Base-by-base conservation (phyloP, 2,888 invertebrate genomes). In the Thyatira batis region DNA sequence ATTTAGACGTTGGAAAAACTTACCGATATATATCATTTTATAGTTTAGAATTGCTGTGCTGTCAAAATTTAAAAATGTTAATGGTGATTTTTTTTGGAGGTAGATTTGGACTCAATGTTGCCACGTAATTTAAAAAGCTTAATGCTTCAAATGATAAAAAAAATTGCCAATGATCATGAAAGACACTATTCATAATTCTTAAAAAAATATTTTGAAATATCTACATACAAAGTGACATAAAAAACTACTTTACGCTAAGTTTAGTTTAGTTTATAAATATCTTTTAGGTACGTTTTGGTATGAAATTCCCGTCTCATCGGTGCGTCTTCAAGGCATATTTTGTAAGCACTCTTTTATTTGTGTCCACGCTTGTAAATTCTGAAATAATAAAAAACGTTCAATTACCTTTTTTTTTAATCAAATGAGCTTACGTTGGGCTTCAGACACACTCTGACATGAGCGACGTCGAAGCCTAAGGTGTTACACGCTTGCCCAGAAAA, bases 311-410 rank as follows among this genome's bases (percentile, higher is more conserved):
- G 13, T 6, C 23, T 53, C 48, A 53, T 43, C 49, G 43, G 50
- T 50, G 53, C 45, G 53, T 43, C 57, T 67, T 93, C 91, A 95
- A 68, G 95, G 94, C 93, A 95, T 95, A 78, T 94, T 94, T 80
- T 95, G 95, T 64, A 96, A 88, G 79, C 96, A 95, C 77, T 95
- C 94, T 71, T 94, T 93, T 69, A 96, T 95, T 87, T 96, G 95
- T 53, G 93, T 94, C 96, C 96, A 96, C 48, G 95, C 94, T 89
- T 95, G 95, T 45, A 96, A 85, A 61, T 95, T 95, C 95, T 96
- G 88, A 21, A 74, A 78, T 62, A 51, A 49, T 54, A 61, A 51
- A 50, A 54, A 45, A n/a, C n/a, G n/a, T n/a, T n/a, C n/a, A n/a
- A n/a, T n/a, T n/a, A n/a, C n/a, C n/a, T n/a, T n/a, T n/a, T n/a